Base-by-base conservation (phyloP, 2,113 vertebrate genomes). In the Tenebrosternarchus preto region DNA sequence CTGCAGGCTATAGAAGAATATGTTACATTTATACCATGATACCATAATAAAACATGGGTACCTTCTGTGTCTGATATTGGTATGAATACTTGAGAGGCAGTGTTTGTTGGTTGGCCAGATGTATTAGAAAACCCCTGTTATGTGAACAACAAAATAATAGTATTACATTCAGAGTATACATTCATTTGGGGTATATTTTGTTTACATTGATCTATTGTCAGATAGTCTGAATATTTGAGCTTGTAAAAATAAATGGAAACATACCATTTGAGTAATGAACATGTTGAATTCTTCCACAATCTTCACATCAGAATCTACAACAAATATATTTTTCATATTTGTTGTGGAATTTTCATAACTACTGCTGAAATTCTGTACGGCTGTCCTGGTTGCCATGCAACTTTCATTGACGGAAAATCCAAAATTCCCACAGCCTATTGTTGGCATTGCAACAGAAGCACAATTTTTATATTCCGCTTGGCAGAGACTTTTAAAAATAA, bases 321-420 rank as follows among this genome's bases (percentile, higher is more conserved):
- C 17, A 60, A 59, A 63, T 56, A 89, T 82, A 25, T 83, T 25
- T 57, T 68, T 86, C 24, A 89, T 74, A 22, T 82, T 69, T 27
- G 20, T 67, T 3, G n/a, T 17, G n/a, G 76, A 43, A 36, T 33
- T n/a, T n/a, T 20, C 56, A n/a, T 50, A 6, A 25, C 50, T n/a
- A 11, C 33, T 24, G 36, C 43, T 73, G 80, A 84, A 84, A 39
- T 84, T 60, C 1, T 74, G 66, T 4, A 89, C 24, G 15, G 85
- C 86, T 22, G 57, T 70, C 8, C 77, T 73, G 9, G 83, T 39
- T 5, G 81, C 85, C n/a, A 43, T 20, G 19, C 82, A 84, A 46
- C 84, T 84, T 20, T 87, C 84, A 68, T 70, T 80, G 72, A 78
- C 24, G 0, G 86, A 79, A 67, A 85, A 85, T 7, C 85, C 82